Base-by-base conservation (phyloP, 2,888 invertebrate species). In the Chrysina gloriosa region DNA sequence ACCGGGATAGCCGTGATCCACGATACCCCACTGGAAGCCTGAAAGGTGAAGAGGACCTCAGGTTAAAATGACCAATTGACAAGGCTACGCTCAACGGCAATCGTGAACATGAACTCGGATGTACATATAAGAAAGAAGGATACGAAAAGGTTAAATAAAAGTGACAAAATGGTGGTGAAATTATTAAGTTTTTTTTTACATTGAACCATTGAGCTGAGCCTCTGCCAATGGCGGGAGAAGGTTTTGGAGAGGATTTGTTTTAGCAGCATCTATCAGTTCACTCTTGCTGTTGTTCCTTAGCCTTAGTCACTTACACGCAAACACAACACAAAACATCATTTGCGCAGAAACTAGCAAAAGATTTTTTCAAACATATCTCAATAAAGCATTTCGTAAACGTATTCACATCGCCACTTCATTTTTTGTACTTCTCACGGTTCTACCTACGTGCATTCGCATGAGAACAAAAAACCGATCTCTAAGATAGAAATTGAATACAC, bases 11-110 rank as follows among this genome's bases (percentile, higher is more conserved):
- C 89, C 88, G 84, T 92, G 90, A 87, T 93, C 92, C 89, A 92
- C 89, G 87, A 92, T 90, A 84, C 90, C 90, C 93, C 93, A 93
- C 86, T 92, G 92, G 85, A 91, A 89, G 87, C 92, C 92, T 92
- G 81, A 72, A 82, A 82, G 78, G 80, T 72, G 71, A 67, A 65
- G 65, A 54, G 70, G 68, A 74, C 69, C 70, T 69, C 66, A 70
- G 75, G 72, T 76, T 72, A 76, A 70, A 72, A 70, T 63, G 67
- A 72, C 73, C 65, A 69, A 71, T 71, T 74, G 79, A 74, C 74
- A 77, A 79, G 81, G 80, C 81, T 78, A 80, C 78, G 81, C 82
- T 82, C 82, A 82, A 82, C 81, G 78, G 80, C 81, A 80, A 79
- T 73, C 71, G 79, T 80, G 80, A 80, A 80, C 79, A 76, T 77